Evolutionary conservation across 2,797 vertebrate genomes (phyloP).

Genomic region (Rhinophrynus dorsalis): DNA sequence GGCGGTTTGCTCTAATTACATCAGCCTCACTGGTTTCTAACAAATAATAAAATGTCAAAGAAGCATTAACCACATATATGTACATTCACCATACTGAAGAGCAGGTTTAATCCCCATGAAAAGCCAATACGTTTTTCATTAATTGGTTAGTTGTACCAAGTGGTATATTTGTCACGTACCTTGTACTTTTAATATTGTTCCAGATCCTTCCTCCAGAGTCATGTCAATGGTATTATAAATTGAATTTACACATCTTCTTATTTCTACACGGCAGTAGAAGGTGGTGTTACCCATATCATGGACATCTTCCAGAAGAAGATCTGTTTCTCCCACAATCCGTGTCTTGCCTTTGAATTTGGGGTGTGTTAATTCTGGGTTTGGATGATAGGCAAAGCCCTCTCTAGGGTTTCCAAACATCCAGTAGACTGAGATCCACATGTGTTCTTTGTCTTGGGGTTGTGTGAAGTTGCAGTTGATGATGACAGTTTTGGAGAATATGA

Average conservation of each 20-base stretch:
- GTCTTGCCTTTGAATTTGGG: constrained; percentile 5
- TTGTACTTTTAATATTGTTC: background rate
- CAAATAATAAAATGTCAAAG: no score
- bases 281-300: constrained; percentile 7
- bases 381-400: constrained; percentile 22
- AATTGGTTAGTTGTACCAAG: no score
- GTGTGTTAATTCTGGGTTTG: constrained; percentile 18
- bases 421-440: background rate
- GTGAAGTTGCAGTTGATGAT: constrained; percentile 20
- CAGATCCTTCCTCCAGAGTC: constrained; percentile 16
- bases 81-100: no score
- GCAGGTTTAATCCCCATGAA: no score
- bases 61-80: no score
- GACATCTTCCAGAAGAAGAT: constrained; percentile 17
- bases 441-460: background rate
- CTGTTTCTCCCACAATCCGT: background rate
- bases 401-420: constrained; percentile 8
- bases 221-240: rapidly evolving
- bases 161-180: background rate
- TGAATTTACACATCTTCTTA: background rate
- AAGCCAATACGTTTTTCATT: no score
- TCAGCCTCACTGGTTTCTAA: no score
- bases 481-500: background rate
- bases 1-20: no score
- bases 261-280: constrained; percentile 21